These are phyloP conservation scores for Pseudachorutes palmiensis DNA, from an alignment of 1,140 invertebrate species.

Conservation along the genomic window DNA sequence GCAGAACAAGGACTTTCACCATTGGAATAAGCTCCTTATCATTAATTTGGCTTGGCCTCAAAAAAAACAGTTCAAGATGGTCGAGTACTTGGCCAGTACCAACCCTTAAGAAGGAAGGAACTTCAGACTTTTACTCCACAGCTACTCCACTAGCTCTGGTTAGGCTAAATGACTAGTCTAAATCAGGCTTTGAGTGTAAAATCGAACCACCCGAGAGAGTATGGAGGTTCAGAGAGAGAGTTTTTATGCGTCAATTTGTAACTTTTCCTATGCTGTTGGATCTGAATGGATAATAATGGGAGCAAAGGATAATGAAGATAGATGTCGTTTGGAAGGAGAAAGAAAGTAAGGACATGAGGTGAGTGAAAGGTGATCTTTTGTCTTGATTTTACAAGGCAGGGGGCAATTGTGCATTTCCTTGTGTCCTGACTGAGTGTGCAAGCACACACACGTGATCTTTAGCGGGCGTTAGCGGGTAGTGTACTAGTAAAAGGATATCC, in stretches of 20 bases:
- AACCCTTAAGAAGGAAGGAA: neutral
- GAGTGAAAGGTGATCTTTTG: slow-evolving; percentile 13
- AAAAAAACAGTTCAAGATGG: neutral
- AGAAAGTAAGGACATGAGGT: neutral
- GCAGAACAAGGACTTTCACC: neutral
- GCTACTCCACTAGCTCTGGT: too few relatives aligned
- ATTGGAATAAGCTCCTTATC: neutral
- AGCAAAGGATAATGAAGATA: neutral
- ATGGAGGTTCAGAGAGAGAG: too few relatives aligned
- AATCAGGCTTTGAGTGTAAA: too few relatives aligned
- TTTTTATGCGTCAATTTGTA: too few relatives aligned
- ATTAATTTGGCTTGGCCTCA: slow-evolving; percentile 1
- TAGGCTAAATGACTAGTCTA: too few relatives aligned
- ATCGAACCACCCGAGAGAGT: too few relatives aligned
- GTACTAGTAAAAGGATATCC: too few relatives aligned
- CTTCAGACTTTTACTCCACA: neutral
- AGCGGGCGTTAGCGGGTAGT: too few relatives aligned
- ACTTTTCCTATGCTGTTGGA: neutral
- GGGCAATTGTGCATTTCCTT: too few relatives aligned
- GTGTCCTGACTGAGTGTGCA: too few relatives aligned
- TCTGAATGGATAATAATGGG: slow-evolving; percentile 5
- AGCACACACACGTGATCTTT: too few relatives aligned
- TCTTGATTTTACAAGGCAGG: neutral
- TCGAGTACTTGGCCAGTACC: neutral
- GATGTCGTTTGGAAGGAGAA: neutral